Evolutionary conservation across 2,797 vertebrate species (phyloP), one percentile per base, ranked within the genome.

Genomic region (Brachymystax lenok): DNA sequence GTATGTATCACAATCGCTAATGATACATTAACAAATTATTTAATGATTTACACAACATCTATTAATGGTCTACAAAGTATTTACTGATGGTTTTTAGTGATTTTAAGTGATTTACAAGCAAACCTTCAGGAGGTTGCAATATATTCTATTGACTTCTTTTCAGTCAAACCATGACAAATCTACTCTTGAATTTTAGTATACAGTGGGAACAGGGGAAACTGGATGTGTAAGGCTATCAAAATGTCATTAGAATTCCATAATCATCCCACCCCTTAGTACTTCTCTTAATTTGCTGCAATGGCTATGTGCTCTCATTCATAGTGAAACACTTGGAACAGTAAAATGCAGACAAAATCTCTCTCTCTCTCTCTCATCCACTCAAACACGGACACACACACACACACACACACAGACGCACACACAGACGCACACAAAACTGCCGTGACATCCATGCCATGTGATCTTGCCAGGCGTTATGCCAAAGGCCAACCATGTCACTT

Each of bases 401-500:
- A 83, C 86, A 89, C 82, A 82, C 82, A 87, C 67, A 71, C 72
- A 52, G 56, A 52, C 79, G n/a, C 63, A 74, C 71, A 83, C 78
- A 67, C 28, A 59, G 71, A 69, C 69, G 69, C 87, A 86, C 84
- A 82, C 82, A 91, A 86, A 75, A 89, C 92, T 92, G 88, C 85
- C 91, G 90, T 91, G 86, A 93, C 91, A 93, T 91, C 89, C 90
- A 92, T 89, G 91, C 91, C 94, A 95, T 94, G 95, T 95, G 95
- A 95, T 94, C 93, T 89, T 83, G 87, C 93, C 91, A 93, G 95
- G 94, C 93, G 87, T 89, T 81, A 90, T 91, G 95, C 94, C 94
- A 95, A 93, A 88, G 85, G 90, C 90, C 89, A 92, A 91, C 90
- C 93, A 94, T 94, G 94, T 94, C 94, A 93, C 92, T 95, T 94